Conservation (phyloP, 2,888 invertebrate species). For the Deilephila porcellus region DNA sequence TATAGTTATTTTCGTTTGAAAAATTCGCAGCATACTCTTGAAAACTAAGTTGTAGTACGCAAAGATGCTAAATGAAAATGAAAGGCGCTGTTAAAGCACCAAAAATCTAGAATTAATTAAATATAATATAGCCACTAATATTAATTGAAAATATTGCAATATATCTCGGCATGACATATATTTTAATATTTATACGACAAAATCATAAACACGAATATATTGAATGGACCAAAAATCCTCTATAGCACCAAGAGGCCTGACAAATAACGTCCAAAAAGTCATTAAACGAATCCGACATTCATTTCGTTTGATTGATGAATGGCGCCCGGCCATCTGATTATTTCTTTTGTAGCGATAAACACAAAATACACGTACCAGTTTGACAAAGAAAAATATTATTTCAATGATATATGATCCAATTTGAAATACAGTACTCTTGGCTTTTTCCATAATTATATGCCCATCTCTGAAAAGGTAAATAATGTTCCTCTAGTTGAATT, state of each 20-base stretch:
- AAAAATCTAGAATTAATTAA: no score
- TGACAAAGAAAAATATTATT: constrained; percentile 25
- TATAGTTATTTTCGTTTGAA: no score
- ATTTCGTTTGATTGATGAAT: constrained; percentile 31
- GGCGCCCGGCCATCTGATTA: constrained; percentile 25
- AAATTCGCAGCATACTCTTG: no score
- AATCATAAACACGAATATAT: not conserved
- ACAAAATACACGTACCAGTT: constrained; percentile 12
- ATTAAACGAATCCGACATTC: constrained; percentile 30
- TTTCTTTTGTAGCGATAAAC: constrained; percentile 22
- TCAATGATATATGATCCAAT: constrained; percentile 19
- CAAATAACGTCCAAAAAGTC: constrained; percentile 31
- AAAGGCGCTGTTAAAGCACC: no score
- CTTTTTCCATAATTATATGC: not conserved
- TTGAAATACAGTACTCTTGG: not conserved
- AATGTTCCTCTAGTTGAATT: no score
- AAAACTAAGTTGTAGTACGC: no score
- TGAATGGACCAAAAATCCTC: not conserved
- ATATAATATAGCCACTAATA: no score
- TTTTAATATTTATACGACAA: no score
- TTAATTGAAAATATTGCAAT: no score
- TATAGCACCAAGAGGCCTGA: constrained; percentile 18
- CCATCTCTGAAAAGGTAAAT: no score
- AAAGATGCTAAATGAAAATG: no score
- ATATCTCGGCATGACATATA: no score